Base-by-base conservation (phyloP, 2,888 invertebrate species). In the Pristionchus maxplancki region DNA sequence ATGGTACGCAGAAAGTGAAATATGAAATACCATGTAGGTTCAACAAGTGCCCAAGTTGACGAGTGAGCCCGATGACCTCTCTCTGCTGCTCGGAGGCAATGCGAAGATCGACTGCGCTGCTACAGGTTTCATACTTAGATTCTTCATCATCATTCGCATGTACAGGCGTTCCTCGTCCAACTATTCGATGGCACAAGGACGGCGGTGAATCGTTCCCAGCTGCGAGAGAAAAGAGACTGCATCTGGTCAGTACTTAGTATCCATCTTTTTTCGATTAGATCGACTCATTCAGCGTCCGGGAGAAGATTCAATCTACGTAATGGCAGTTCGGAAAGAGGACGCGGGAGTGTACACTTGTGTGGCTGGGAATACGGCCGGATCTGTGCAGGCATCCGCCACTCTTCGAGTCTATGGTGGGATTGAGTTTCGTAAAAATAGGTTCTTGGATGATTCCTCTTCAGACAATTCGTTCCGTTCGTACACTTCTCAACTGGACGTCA, bases 101-200 rank as follows among this genome's bases (percentile, higher is more conserved):
- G 91, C 92, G 9, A 90, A 90, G 71, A 90, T 92, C 20, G 83
- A 89, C 20, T 92, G 92, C 85, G 90, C 92, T 17, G 91, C 91
- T 6, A 87, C 87, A 44, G 92, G 91, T 90, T 37, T 44, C 31
- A 44, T 40, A 50, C 20, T 31, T 2, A 24, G n/a, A 24, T 50
- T 28, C 28, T 50, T 82, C 9, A 17, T 82, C 1, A n/a, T 62
- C 34, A 34, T 28, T 83, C 31, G 50, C 2, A 4, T 24, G 24
- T 53, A 3, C 48, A 88, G 90, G 91, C 5, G 83, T 89, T 15
- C 92, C 92, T 0, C 53, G 89, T 24, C 92, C 92, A 0, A 87
- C 89, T 50, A 86, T 92, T 31, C 89, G 90, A 64, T 92, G 92
- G 92, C 89, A 91, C 24, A 92, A 92, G 64, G 92, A 90, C 86